Evolutionary conservation across 2,113 vertebrate genomes (phyloP).

Genomic region (Catagonus wagneri): DNA sequence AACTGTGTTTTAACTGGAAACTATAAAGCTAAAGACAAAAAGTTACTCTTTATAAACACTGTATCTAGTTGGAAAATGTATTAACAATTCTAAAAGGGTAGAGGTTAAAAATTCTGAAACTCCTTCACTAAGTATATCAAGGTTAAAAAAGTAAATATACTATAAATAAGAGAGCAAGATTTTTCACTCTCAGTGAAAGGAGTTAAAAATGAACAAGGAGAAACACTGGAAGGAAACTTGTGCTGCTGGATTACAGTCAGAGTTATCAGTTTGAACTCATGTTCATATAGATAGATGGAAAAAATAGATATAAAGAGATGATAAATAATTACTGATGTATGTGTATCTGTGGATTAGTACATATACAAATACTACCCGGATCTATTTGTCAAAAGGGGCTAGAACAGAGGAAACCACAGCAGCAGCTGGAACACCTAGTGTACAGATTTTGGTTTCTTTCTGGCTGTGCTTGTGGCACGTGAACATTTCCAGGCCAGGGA

Average conservation of each 20-base stretch:
- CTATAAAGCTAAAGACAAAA: not conserved
- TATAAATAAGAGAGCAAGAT: not conserved
- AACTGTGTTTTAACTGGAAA: slow-evolving; percentile 1
- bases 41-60: not conserved
- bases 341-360: not conserved
- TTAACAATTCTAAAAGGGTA: not conserved
- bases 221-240: not conserved
- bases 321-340: not conserved
- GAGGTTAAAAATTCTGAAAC: not conserved
- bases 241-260: not conserved
- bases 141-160: not conserved
- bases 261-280: not conserved
- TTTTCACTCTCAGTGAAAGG: not conserved
- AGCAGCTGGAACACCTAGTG: not conserved
- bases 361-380: not conserved
- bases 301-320: not conserved
- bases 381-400: not conserved
- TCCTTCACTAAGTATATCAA: not conserved
- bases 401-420: not conserved
- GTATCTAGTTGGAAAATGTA: not conserved
- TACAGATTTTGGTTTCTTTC: not conserved
- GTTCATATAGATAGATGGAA: not conserved
- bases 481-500: too few species aligned
- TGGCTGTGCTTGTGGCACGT: too few species aligned
- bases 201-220: slow-evolving; percentile 9